phyloP scores from a whole-genome alignment of 2,113 vertebrate genomes.

The Alethe castanea region DNA sequence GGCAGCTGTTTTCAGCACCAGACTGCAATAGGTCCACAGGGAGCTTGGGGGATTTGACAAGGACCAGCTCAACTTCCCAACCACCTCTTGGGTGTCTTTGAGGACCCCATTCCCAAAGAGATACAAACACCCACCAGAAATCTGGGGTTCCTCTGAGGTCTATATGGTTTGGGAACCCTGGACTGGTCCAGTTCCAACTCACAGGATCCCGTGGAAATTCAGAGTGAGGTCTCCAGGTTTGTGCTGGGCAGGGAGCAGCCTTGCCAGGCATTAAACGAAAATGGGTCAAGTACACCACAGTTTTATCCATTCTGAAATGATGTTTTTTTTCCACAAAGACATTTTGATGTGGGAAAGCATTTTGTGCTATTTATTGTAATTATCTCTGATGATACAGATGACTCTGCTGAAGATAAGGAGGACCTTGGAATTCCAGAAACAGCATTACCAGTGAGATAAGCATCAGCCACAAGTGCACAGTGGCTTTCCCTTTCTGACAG shows the following conservation, averaged over 20 bases:
- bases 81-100: accelerated
- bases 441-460: not conserved
- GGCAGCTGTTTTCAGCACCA: not conserved
- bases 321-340: not conserved
- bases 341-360: not conserved
- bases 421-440: not conserved
- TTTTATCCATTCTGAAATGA: not conserved
- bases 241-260: not conserved
- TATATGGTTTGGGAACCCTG: accelerated
- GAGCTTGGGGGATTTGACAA: accelerated
- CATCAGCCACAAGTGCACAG: not conserved
- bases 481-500: not conserved
- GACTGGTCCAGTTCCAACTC: not conserved
- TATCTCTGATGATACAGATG: not conserved
- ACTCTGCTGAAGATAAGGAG: not conserved
- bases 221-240: not conserved
- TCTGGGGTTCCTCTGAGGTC: not conserved
- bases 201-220: accelerated
- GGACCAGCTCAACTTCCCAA: not conserved
- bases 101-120: accelerated
- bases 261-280: not conserved
- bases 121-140: not conserved
- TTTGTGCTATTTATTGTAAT: not conserved
- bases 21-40: not conserved
- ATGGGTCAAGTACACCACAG: not conserved